Conservation (phyloP, 1,140 invertebrate genomes). For the Sycophaga agraensis region DNA sequence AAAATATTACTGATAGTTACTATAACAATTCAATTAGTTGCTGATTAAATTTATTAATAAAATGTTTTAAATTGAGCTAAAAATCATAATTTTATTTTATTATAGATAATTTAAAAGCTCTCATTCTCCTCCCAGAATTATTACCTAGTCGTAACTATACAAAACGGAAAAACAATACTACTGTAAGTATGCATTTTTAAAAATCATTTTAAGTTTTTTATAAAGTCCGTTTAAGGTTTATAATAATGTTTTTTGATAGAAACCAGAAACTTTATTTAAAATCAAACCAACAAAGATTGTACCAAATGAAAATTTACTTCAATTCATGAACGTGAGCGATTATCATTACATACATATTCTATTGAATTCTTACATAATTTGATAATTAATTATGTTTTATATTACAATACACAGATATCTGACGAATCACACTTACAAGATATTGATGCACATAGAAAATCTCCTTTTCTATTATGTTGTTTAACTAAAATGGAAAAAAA, state of each 20-base stretch:
- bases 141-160: conserved; percentile 31
- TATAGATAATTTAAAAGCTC: conserved; percentile 30
- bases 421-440: conserved; percentile 3
- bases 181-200: conserved; percentile 10
- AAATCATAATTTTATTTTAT: neutral
- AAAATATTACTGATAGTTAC: conserved; percentile 22
- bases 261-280: conserved; percentile 5
- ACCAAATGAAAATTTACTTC: conserved; percentile 27
- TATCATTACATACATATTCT: neutral
- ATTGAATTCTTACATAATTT: neutral
- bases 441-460: neutral
- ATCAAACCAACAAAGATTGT: conserved; percentile 9
- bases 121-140: conserved; percentile 28
- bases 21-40: neutral
- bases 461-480: conserved; percentile 14
- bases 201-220: neutral
- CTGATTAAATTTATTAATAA: neutral
- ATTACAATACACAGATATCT: too few relatives aligned
- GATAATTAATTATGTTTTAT: too few relatives aligned
- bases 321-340: conserved; percentile 19
- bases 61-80: neutral
- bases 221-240: too few relatives aligned
- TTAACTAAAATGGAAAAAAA: conserved; percentile 8
- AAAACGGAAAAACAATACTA: conserved; percentile 26
- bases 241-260: conserved; percentile 1